Evolutionary conservation across 1,140 invertebrate species (phyloP).

Genomic region (Eriocheir sinensis): DNA sequence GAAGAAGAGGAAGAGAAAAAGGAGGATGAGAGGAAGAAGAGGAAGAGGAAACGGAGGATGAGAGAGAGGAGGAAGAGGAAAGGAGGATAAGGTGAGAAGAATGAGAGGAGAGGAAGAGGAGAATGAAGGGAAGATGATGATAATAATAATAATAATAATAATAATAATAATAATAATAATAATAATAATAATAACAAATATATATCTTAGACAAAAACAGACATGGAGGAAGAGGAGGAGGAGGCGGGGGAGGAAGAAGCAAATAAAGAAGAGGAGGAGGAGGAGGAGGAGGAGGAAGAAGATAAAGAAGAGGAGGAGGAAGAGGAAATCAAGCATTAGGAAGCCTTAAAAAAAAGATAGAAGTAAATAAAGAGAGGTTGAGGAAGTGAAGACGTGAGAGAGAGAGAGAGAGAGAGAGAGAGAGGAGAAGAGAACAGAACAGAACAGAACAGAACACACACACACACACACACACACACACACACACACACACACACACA

Average conservation of each 20-base stretch:
- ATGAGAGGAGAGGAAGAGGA: not conserved
- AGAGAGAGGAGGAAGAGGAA: not conserved
- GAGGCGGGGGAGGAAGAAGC: not conserved
- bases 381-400: not conserved
- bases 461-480: too few species aligned
- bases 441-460: too few species aligned
- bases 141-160: too few species aligned
- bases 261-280: not conserved
- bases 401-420: not conserved
- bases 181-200: too few species aligned
- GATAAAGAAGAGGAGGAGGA: not conserved
- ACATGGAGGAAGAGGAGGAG: constrained; percentile 16
- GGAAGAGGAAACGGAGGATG: not conserved
- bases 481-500: too few species aligned
- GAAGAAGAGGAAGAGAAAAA: not conserved
- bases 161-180: too few species aligned
- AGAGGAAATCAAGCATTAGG: too few species aligned
- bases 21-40: not conserved
- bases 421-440: too few species aligned
- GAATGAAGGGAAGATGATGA: not conserved
- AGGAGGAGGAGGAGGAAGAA: constrained; percentile 4
- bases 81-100: not conserved
- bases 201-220: not conserved
- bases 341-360: not conserved
- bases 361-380: not conserved